Base-by-base conservation (phyloP, 2,113 vertebrate species). In the Anthoscopus minutus region DNA sequence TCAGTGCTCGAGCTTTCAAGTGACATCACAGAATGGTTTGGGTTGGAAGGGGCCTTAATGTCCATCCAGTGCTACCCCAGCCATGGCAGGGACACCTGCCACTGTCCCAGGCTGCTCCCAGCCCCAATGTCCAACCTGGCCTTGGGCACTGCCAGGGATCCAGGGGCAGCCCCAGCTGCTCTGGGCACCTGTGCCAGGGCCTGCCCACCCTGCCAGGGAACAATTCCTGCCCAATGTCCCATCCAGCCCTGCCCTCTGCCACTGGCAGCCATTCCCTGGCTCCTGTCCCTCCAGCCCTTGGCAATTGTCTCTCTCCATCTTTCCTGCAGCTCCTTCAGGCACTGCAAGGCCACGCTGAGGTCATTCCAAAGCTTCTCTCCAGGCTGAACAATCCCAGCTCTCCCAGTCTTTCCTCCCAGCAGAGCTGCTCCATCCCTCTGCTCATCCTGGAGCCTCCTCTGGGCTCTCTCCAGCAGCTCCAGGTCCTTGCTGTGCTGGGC, bases 21-120 rank as follows among this genome's bases (percentile, higher is more conserved):
- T 9, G 21, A 66, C n/a, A 44, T 28, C 78, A 6, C 53, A 30
- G 33, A 28, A 40, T 40, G 13, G 16, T 3, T 7, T 53, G 78
- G 11, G 13, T 4, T 9, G 6, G 28, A 11, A 33, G 33, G 20
- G 38, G 25, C 16, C 3, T 20, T 1, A 38, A 24, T n/a, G 0
- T 6, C 0, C 60, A 21, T 0, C 28, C 3, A 2, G 4, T 24
- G 0, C 5, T 33, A 51, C 15, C 23, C 37, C 37, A 12, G 44
- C 51, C 69, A 38, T 45, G 51, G 6, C 45, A 73, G 37, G 44
- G 67, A 38, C 51, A 21, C 31, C 51, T 81, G 0, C 22, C 76
- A 64, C 57, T 22, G 44, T 18, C 31, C 66, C 85, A 80, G 66
- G 76, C 27, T 64, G 42, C 66, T 64, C 76, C 76, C 83, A 79